phyloP scores from a whole-genome alignment of 1,140 invertebrate genomes.

The Drosophila fuyamai region DNA sequence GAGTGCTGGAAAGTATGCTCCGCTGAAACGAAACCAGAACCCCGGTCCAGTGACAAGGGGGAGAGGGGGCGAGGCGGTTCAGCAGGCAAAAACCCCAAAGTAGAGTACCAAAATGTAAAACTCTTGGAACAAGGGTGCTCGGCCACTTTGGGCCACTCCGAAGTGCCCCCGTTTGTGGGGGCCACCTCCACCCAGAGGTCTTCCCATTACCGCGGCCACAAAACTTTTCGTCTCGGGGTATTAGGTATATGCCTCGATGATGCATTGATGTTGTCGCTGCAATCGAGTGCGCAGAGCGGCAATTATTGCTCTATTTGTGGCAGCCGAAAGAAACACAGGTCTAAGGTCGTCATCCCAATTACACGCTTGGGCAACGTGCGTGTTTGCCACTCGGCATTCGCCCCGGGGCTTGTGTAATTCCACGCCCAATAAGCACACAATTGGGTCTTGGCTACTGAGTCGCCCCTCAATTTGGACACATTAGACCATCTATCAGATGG shows the following conservation, averaged over 20 bases:
- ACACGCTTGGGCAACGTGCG: constrained; percentile 70
- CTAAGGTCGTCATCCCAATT: constrained; percentile 72
- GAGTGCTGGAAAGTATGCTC: constrained; percentile 52
- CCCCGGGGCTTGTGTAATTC: constrained; percentile 40
- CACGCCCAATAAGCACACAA: constrained; percentile 70
- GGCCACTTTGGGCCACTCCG: constrained; percentile 22
- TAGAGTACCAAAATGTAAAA: constrained; percentile 70
- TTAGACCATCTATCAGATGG: constrained; percentile 10
- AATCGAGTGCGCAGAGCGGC: constrained; percentile 38
- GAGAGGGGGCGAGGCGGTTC: neutral
- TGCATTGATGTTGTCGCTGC: constrained; percentile 44
- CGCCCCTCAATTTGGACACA: constrained; percentile 18
- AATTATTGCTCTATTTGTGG: constrained; percentile 70
- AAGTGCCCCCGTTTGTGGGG: too few species aligned
- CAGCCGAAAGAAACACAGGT: constrained; percentile 22
- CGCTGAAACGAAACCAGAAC: constrained; percentile 3
- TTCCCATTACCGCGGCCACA: constrained; percentile 23
- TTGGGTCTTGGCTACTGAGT: constrained; percentile 42
- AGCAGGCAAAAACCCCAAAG: constrained; percentile 37
- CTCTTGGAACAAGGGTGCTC: constrained; percentile 57
- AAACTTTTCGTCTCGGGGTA: constrained; percentile 51
- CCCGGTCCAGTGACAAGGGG: neutral
- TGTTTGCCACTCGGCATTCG: constrained; percentile 23
- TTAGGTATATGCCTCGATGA: constrained; percentile 46
- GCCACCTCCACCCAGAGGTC: constrained; percentile 5